Percentiles rank a stretch among this genome's conserved stretches.
These are phyloP conservation scores for Ciona savignyi DNA, from an alignment of 23 tunicate genomes.

Conservation along the genomic window DNA sequence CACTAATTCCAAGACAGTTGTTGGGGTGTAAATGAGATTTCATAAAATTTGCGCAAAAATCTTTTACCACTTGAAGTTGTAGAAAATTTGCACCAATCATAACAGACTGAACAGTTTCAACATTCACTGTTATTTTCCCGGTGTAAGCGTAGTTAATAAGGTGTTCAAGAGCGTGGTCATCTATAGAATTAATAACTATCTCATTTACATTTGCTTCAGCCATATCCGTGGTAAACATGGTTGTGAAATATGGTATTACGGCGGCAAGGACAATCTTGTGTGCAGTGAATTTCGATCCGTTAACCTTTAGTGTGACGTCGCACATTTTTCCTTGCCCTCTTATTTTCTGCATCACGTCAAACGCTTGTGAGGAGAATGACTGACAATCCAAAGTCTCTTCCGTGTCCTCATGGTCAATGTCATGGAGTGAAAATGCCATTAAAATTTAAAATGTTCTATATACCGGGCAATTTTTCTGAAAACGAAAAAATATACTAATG, in stretches of 20 bases:
- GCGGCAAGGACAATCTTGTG: conserved; percentile 86
- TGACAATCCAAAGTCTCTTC: conserved; percentile 29
- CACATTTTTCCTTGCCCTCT: conserved; percentile 82
- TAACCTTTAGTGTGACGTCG: conserved; percentile 64
- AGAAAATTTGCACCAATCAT: conserved; percentile 79
- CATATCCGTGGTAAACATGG: conserved; percentile 89
- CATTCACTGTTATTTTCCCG: conserved; percentile 68
- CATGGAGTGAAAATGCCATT: not conserved
- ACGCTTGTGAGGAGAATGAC: conserved; percentile 22
- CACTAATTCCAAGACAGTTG: conserved; percentile 59
- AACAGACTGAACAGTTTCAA: conserved; percentile 55
- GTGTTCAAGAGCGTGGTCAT: conserved; percentile 63
- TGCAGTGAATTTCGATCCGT: conserved; percentile 55
- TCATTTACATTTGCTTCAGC: conserved; percentile 53
- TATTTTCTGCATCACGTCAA: conserved; percentile 34
- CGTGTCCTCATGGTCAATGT: not conserved
- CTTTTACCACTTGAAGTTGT: conserved; percentile 49
- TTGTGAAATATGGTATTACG: conserved; percentile 73
- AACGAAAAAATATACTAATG: too few species aligned
- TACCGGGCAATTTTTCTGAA: too few species aligned
- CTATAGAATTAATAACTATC: conserved; percentile 60
- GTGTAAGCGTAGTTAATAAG: conserved; percentile 78
- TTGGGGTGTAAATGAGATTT: conserved; percentile 61
- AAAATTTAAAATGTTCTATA: too few species aligned
- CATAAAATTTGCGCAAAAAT: conserved; percentile 66